phyloP scores from a whole-genome alignment of 2,113 vertebrate genomes.

The Pelecanoides urinatrix region DNA sequence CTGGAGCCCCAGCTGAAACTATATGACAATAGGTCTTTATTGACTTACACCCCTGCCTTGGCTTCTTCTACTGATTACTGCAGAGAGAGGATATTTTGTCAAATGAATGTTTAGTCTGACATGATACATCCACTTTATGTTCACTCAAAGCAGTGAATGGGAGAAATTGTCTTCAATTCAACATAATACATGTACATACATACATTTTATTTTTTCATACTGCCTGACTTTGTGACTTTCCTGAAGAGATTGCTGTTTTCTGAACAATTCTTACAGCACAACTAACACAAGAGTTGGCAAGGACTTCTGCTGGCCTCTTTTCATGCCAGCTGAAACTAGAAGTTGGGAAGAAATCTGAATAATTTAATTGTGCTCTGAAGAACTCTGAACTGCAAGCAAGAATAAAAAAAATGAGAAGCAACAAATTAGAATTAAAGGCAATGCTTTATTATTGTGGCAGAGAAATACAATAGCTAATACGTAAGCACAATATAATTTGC shows the following conservation, averaged over 20 bases:
- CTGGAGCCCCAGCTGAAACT: background rate
- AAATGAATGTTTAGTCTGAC: background rate
- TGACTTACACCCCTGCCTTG: background rate
- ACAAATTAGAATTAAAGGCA: background rate
- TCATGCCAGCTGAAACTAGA: background rate
- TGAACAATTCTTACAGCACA: background rate
- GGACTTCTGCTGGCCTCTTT: background rate
- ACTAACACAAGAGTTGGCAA: background rate
- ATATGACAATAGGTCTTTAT: background rate
- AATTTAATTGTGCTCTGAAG: background rate
- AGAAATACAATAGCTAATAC: background rate
- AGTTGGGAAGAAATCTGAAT: background rate
- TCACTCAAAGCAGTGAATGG: background rate
- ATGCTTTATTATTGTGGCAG: background rate
- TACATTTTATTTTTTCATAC: background rate
- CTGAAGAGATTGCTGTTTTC: background rate
- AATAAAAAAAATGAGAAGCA: background rate
- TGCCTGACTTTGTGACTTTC: background rate
- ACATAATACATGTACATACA: background rate
- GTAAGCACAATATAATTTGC: background rate
- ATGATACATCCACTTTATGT: rapidly evolving
- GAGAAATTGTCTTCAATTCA: background rate
- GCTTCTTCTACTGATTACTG: background rate
- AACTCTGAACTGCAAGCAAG: background rate
- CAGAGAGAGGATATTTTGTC: background rate